Conservation (phyloP, 1,140 invertebrate genomes). For the Drosophila sp. region DNA sequence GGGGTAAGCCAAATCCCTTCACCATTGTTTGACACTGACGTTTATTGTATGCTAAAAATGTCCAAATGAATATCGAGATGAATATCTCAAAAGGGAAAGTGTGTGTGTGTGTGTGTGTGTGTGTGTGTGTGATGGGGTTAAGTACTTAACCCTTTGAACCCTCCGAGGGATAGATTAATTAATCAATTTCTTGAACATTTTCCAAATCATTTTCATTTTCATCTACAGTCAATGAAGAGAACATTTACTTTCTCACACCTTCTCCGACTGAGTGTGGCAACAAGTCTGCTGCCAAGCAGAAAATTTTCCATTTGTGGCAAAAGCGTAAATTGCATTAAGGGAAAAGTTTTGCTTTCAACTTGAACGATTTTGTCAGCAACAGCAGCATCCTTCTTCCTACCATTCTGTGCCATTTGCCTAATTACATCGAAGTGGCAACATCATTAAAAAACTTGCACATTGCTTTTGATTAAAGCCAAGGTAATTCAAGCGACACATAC, state of each 20-base stretch:
- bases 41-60: conserved; percentile 38
- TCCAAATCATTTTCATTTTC: conserved; percentile 31
- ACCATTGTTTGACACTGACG: conserved; percentile 38
- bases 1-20: conserved; percentile 7
- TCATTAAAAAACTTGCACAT: conserved; percentile 73
- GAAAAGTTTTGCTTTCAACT: conserved; percentile 76
- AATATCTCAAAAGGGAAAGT: background rate
- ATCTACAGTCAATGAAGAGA: conserved; percentile 53
- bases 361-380: conserved; percentile 56
- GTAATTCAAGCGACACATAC: conserved; percentile 36
- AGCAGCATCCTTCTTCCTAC: conserved; percentile 1
- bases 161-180: conserved; percentile 1
- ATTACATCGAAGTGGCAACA: conserved; percentile 71
- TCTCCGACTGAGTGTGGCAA: conserved; percentile 20
- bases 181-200: conserved; percentile 47
- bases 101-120: background rate
- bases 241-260: conserved; percentile 54
- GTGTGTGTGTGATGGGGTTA: background rate
- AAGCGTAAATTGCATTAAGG: conserved; percentile 77
- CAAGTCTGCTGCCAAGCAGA: conserved; percentile 47
- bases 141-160: conserved; percentile 20
- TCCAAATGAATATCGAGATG: conserved; percentile 3
- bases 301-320: conserved; percentile 78
- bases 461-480: conserved; percentile 65
- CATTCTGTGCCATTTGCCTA: conserved; percentile 63